phyloP scores from a whole-genome alignment of 2,113 vertebrate genomes.

The Phalacrocorax carbo region DNA sequence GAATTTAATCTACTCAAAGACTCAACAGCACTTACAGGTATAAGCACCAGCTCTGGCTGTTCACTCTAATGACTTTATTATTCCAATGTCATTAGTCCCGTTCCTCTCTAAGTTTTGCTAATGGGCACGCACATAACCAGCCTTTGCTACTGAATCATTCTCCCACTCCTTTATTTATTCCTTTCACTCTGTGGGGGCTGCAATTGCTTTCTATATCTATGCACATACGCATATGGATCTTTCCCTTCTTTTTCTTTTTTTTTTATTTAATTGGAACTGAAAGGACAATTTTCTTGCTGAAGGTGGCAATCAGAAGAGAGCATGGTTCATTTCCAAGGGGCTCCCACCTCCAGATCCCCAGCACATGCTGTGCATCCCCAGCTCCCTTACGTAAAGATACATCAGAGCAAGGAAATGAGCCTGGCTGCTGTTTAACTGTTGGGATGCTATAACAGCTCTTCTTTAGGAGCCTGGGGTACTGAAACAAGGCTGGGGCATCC shows the following conservation, averaged over 20 bases:
- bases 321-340: background rate
- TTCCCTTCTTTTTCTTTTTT: background rate
- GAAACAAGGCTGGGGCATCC: background rate
- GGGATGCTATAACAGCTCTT: background rate
- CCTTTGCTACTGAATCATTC: slow-evolving; percentile 66
- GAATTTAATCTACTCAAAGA: slow-evolving; percentile 48
- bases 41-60: slow-evolving; percentile 50
- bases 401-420: background rate
- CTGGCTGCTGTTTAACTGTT: background rate
- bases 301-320: slow-evolving; percentile 32
- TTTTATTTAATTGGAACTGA: slow-evolving; percentile 32
- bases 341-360: slow-evolving; percentile 30
- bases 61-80: slow-evolving; percentile 73
- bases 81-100: slow-evolving; percentile 66
- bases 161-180: slow-evolving; percentile 59
- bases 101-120: slow-evolving; percentile 67
- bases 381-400: slow-evolving; percentile 6
- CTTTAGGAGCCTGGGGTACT: background rate
- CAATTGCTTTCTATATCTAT: slow-evolving; percentile 54
- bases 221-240: slow-evolving; percentile 2
- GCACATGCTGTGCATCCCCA: background rate
- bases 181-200: slow-evolving; percentile 48
- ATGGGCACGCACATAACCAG: slow-evolving; percentile 57
- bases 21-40: slow-evolving; percentile 40
- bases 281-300: slow-evolving; percentile 55